Evolutionary conservation across 2,888 invertebrate genomes (phyloP), one percentile per base, ranked within the genome.

Genomic region (Apantesis nais): DNA sequence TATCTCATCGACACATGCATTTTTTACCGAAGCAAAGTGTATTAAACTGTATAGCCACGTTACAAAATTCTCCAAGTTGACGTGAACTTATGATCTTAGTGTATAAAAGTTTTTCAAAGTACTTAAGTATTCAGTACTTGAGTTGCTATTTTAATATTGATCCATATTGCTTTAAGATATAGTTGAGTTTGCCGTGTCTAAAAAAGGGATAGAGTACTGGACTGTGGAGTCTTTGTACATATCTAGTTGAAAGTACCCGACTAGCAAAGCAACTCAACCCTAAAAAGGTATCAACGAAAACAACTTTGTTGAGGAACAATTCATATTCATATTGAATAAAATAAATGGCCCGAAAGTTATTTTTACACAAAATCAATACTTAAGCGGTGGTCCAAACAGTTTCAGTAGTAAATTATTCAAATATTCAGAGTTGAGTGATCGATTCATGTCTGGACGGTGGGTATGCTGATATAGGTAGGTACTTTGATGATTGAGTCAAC

Each of bases 281-380:
- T 68, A 61, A 77, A 67, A 66, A 66, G 48, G 58, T 62, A 67
- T 68, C 64, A 73, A 55, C 19, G 19, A 58, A 58, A 58, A 58
- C 29, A 58, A 58, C 25, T 58, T 58, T 58, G 58, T 58, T 58
- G 58, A 25, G 58, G 29, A 58, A 58, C 64, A 66, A 73, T 76
- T 74, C 68, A 82, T 73, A 75, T 74, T 81, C 67, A 79, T 72
- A 25, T 22, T 64, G 61, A 74, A 66, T 75, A 73, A 74, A 74
- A 62, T 62, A 62, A 37, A 76, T 72, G 73, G 76, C 22, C 71
- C 66, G 16, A 58, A 63, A 77, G 73, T 77, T 81, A 81, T 84
- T 84, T 86, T 83, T 83, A 78, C 66, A 79, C 77, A 77, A 76
- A 85, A 86, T 85, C 85, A 82, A 85, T 85, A 83, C 74, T 71